Evolutionary conservation across 1,140 invertebrate species (phyloP), one percentile per base, ranked within the genome.

Genomic region (Probaryconus sp.): DNA sequence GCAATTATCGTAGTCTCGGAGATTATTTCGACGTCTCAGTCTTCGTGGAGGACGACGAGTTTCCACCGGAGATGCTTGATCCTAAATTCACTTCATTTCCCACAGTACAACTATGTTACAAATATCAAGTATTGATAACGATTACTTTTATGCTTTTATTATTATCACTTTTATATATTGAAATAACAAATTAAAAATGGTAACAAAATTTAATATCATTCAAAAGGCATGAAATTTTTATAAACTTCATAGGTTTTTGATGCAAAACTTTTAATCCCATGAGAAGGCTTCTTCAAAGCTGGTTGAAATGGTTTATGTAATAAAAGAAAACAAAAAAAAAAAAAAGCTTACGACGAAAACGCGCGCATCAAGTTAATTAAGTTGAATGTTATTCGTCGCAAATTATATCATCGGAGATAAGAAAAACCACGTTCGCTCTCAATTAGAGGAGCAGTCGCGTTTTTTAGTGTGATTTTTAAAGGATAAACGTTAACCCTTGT

Each of bases 81-180:
- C 55, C 70, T 61, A 63, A 67, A 58, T 73, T 61, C 33, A 55
- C 61, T 40, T 63, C 63, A 28, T 51, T 74, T 63, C 56, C 68
- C 63, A 60, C 48, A 53, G 42, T 48, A 18, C 31, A 17, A 31
- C 7, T 31, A 11, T 61, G 28, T 61, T 56, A 68, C 61, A 67
- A 50, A 17, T 63, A 67, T 74, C 70, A 55, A 61, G 42, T 50
- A 13, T 5, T 43, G 68, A 61, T 61, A 65, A 76, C 30, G 53
- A n/a, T n/a, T n/a, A n/a, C n/a, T n/a, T n/a, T n/a, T n/a, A n/a
- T n/a, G n/a, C n/a, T n/a, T n/a, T n/a, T n/a, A n/a, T n/a, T n/a
- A n/a, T n/a, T n/a, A n/a, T n/a, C n/a, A n/a, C n/a, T n/a, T n/a
- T n/a, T n/a, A n/a, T n/a, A n/a, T n/a, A n/a, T n/a, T n/a, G n/a